These are phyloP conservation scores for Marcusenius ussheri DNA, from an alignment of 2,113 vertebrate genomes.

Conservation along the genomic window DNA sequence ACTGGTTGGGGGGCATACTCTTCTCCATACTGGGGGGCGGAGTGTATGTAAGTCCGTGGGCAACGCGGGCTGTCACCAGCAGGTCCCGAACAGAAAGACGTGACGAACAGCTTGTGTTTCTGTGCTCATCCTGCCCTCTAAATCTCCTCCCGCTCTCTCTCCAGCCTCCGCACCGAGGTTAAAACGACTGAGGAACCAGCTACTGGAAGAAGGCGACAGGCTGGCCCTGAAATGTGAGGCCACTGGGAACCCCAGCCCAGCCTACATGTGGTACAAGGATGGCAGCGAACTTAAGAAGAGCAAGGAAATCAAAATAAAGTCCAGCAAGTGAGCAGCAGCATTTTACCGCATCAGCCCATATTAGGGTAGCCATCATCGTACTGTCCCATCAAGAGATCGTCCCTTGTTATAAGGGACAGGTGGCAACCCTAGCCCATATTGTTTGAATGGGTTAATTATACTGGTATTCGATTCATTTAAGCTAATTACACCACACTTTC, in stretches of 20 bases:
- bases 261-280: slow-evolving; percentile 94
- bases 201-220: slow-evolving; percentile 74
- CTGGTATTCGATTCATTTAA: neutral
- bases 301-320: slow-evolving; percentile 79
- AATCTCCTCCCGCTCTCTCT: slow-evolving; percentile 32
- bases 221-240: slow-evolving; percentile 87
- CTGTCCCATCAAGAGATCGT: too few relatives aligned
- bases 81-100: neutral
- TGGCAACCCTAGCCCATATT: neutral
- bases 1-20: neutral
- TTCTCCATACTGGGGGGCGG: neutral
- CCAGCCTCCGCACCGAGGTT: slow-evolving; percentile 76
- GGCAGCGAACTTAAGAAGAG: slow-evolving; percentile 87
- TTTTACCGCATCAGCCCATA: neutral
- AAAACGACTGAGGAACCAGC: slow-evolving; percentile 81
- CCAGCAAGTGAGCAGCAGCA: slow-evolving; percentile 68
- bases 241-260: slow-evolving; percentile 73
- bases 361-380: too few relatives aligned
- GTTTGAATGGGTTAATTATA: neutral
- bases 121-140: neutral
- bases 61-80: neutral
- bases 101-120: neutral
- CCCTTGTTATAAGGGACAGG: too few relatives aligned
- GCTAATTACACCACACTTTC: neutral
- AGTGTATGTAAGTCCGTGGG: neutral